Conservation (phyloP, 2,113 vertebrate genomes). For the Brachyistius frenatus region DNA sequence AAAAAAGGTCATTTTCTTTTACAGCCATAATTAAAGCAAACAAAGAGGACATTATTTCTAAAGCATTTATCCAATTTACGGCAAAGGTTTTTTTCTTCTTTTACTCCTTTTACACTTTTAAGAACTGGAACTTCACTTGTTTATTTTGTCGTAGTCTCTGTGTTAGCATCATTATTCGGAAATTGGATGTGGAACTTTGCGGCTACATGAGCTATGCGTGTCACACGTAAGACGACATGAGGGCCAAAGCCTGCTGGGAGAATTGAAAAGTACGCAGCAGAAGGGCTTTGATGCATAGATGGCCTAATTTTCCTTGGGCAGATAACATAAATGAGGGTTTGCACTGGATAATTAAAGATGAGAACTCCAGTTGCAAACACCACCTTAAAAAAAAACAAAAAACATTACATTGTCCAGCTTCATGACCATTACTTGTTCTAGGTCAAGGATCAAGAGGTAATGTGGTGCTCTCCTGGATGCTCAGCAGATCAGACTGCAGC, state of each 20-base stretch:
- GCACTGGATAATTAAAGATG: conserved; percentile 64
- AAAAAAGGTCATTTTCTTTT: background rate
- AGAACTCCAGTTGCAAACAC: conserved; percentile 64
- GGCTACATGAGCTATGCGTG: conserved; percentile 24
- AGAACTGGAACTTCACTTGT: background rate
- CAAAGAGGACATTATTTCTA: background rate
- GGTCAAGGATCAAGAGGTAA: conserved; percentile 46
- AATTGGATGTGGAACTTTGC: conserved; percentile 55
- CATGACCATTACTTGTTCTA: background rate
- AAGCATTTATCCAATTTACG: no score
- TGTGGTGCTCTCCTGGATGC: conserved; percentile 1
- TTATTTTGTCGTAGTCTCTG: conserved; percentile 30
- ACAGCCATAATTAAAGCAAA: background rate
- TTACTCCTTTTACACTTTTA: background rate
- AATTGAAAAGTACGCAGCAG: conserved; percentile 40
- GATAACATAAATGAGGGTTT: conserved; percentile 63
- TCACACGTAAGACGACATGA: conserved; percentile 62
- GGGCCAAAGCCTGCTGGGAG: conserved; percentile 56
- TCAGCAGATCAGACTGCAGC: conserved; percentile 14
- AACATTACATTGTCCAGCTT: no score
- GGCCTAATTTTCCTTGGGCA: conserved; percentile 55
- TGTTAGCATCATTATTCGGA: conserved; percentile 51
- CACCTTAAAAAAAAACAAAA: background rate
- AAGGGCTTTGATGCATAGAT: conserved; percentile 51
- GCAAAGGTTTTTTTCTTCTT: background rate